Conservation (phyloP, 2,797 vertebrate species). For the Natrix natrix region DNA sequence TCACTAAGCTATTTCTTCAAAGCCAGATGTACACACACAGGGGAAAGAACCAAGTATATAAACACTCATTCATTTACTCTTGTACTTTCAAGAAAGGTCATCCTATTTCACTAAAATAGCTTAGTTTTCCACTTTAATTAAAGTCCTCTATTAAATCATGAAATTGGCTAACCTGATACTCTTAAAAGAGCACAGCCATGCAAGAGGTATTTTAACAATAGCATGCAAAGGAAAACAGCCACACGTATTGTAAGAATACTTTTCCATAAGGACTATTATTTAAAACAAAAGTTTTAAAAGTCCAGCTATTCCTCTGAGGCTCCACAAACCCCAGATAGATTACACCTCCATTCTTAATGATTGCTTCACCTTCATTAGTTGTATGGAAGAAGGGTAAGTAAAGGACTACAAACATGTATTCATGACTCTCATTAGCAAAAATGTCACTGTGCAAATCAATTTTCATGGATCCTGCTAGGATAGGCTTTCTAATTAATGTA, state of each 20-base stretch:
- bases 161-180: background rate
- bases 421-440: slow-evolving; percentile 64
- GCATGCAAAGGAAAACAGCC: background rate
- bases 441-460: slow-evolving; percentile 65
- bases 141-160: slow-evolving; percentile 44
- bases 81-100: slow-evolving; percentile 42
- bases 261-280: slow-evolving; percentile 29
- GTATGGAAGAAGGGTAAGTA: slow-evolving; percentile 52
- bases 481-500: slow-evolving; percentile 66
- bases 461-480: slow-evolving; percentile 67
- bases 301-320: slow-evolving; percentile 18
- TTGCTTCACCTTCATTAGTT: slow-evolving; percentile 50
- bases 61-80: slow-evolving; percentile 34
- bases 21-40: background rate
- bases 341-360: slow-evolving; percentile 39
- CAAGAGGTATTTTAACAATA: slow-evolving; percentile 26
- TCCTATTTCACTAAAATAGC: slow-evolving; percentile 39
- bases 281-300: slow-evolving; percentile 43
- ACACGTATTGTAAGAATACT: background rate
- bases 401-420: slow-evolving; percentile 51
- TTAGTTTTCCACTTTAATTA: slow-evolving; percentile 57
- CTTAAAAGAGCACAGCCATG: slow-evolving; percentile 3
- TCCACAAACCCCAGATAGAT: slow-evolving; percentile 27
- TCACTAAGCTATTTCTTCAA: slow-evolving; percentile 8
- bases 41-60: slow-evolving; percentile 1